A percentile compares a stretch with the other conserved stretches of the same genome.
Conservation (phyloP, 2,888 invertebrate species). For the Phlogophora meticulosa region DNA sequence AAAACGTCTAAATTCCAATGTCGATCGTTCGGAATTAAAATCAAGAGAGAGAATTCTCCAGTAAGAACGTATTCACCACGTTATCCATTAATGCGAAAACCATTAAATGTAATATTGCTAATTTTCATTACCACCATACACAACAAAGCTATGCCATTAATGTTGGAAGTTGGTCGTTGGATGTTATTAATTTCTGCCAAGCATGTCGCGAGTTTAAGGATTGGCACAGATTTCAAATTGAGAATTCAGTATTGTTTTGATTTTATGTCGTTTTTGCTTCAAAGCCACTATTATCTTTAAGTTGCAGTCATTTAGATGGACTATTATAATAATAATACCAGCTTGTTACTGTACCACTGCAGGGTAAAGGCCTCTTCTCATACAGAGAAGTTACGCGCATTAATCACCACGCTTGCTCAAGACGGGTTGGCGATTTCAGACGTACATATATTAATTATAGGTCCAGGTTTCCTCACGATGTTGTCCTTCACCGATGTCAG, state of each 20-base stretch:
- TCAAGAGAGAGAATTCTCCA: too few relatives aligned
- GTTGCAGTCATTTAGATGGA: conserved; percentile 16
- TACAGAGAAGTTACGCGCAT: too few relatives aligned
- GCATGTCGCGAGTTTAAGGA: conserved; percentile 37
- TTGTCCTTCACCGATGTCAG: too few relatives aligned
- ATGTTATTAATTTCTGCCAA: conserved; percentile 56
- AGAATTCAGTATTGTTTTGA: conserved; percentile 1
- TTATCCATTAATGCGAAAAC: conserved; percentile 7
- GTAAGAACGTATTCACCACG: not conserved
- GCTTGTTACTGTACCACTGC: too few relatives aligned
- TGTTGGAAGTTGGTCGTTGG: too few relatives aligned
- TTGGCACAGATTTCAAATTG: conserved; percentile 23
- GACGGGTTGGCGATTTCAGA: too few relatives aligned
- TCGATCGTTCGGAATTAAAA: too few relatives aligned
- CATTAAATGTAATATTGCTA: conserved; percentile 24
- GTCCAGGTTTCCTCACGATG: too few relatives aligned
- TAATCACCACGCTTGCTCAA: too few relatives aligned
- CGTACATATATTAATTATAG: too few relatives aligned
- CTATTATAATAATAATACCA: not conserved
- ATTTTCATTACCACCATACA: conserved; percentile 12
- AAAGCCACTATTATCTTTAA: conserved; percentile 8
- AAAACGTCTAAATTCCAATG: too few relatives aligned
- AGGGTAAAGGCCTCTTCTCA: too few relatives aligned
- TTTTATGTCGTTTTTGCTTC: not conserved
- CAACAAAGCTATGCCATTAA: conserved; percentile 36